phyloP scores from a whole-genome alignment of 2,797 vertebrate species.

The Takifugu ocellatus region DNA sequence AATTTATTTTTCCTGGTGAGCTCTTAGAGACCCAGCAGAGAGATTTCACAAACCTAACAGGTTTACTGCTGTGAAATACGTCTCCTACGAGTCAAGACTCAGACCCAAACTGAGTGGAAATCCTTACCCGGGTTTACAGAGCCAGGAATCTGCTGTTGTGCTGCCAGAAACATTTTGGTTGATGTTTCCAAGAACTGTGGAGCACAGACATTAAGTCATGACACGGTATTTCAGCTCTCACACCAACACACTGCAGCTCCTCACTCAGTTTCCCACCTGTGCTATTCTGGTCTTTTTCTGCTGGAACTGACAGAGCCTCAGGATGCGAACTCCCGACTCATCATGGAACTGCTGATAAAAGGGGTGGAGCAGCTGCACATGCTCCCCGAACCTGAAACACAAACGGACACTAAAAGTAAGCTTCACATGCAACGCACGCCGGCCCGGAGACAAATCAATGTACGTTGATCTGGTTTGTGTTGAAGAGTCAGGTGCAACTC shows the following conservation, averaged over 20 bases:
- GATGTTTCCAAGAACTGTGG: conserved; percentile 92
- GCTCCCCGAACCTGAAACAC: conserved; percentile 88
- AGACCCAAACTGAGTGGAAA: not conserved
- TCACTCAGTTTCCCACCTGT: conserved; percentile 72
- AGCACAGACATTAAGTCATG: conserved; percentile 4
- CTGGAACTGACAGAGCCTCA: conserved; percentile 92
- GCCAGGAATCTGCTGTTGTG: conserved; percentile 80
- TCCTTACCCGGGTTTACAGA: conserved; percentile 76
- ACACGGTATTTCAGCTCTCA: no score
- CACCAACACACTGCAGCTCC: no score
- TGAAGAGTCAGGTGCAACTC: conserved; percentile 7
- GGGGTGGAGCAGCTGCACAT: conserved; percentile 90
- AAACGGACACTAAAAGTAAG: not conserved
- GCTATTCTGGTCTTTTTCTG: conserved; percentile 98
- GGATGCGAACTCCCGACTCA: conserved; percentile 86
- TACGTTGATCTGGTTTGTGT: not conserved
- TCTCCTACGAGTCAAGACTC: no score
- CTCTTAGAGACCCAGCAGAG: no score
- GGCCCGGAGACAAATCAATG: not conserved
- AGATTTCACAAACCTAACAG: no score
- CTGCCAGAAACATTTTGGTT: conserved; percentile 86
- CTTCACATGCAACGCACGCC: not conserved
- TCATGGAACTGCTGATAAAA: conserved; percentile 94
- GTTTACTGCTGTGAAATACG: no score
- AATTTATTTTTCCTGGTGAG: no score